Base-by-base conservation (phyloP, 2,797 vertebrate species). In the Darevskia mixta region DNA sequence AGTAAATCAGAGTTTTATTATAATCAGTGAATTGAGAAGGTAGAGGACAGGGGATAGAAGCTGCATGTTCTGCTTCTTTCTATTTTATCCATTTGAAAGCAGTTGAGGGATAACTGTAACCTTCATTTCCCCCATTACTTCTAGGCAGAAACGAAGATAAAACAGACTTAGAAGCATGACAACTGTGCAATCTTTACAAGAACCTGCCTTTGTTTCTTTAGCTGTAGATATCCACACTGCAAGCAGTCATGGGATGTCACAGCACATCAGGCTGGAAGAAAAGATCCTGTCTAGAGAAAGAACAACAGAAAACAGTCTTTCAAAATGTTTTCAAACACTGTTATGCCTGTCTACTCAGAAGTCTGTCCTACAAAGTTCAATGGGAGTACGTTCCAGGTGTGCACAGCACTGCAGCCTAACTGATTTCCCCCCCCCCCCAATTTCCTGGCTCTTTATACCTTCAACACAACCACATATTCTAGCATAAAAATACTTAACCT, bases 391-490 rank as follows among this genome's bases (percentile, higher is more conserved):
- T 38, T 38, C 35, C 32, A 73, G 32, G 72, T n/a, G 35, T 32
- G 4, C 1, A 72, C 4, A 72, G 71, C 2, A 71, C 69, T 32
- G 69, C n/a, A 71, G 69, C 69, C n/a, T 75, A 23, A 20, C 0
- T 49, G 1, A 32, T 61, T 82, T 69, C 9, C 32, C 8, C 4
- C 29, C 15, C 49, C n/a, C 6, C 6, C 11, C 13, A n/a, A 77
- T 69, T 67, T 7, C 18, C 29, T 25, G 25, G 8, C 58, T 25
- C 5, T 11, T 9, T 29, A 0, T 23, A 15, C 18, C 11, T 69
- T 49, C 9, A 13, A 0, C 25, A 17, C 13, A 75, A 32, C 10
- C 8, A 1, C 3, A 45, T 0, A 27, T 7, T n/a, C 4, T 0
- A 49, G 18, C 0, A 49, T 90, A 6, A 18, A 55, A 4, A 1